Conservation (phyloP, 2,888 invertebrate genomes). For the Lepidocyrtinus sp. region DNA sequence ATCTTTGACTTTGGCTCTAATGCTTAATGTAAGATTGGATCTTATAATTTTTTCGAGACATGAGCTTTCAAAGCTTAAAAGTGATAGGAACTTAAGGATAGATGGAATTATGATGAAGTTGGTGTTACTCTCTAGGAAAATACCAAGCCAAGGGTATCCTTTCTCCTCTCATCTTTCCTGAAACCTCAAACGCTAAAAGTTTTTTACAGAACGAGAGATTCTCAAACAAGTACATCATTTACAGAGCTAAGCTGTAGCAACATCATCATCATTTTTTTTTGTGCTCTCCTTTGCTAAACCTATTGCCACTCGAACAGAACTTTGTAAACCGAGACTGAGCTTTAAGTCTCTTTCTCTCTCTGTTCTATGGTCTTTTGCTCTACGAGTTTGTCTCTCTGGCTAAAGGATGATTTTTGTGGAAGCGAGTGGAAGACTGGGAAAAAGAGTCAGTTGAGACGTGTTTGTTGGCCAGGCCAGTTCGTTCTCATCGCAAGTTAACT, state of each 20-base stretch:
- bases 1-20: neutral
- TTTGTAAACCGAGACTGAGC: neutral
- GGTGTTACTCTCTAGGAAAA: no score
- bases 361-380: slow-evolving; percentile 1
- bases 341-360: neutral
- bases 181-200: neutral
- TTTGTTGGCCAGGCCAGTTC: slow-evolving; percentile 39
- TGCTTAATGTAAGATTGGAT: neutral
- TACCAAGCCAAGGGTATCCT: slow-evolving; percentile 50
- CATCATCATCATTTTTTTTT: slow-evolving; percentile 13
- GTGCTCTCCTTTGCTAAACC: neutral
- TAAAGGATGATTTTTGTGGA: slow-evolving; percentile 17
- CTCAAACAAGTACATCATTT: neutral
- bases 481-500: slow-evolving; percentile 49
- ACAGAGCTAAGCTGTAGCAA: slow-evolving; percentile 1
- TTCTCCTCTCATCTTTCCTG: slow-evolving; percentile 25
- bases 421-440: slow-evolving; percentile 23
- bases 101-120: neutral
- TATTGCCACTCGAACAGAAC: neutral
- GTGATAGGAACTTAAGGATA: neutral
- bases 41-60: neutral
- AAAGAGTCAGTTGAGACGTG: slow-evolving; percentile 50
- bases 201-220: neutral
- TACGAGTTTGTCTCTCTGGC: slow-evolving; percentile 30
- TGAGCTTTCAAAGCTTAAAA: neutral